Base-by-base conservation (phyloP, 2,113 vertebrate genomes). In the Paramormyrops kingsleyae region DNA sequence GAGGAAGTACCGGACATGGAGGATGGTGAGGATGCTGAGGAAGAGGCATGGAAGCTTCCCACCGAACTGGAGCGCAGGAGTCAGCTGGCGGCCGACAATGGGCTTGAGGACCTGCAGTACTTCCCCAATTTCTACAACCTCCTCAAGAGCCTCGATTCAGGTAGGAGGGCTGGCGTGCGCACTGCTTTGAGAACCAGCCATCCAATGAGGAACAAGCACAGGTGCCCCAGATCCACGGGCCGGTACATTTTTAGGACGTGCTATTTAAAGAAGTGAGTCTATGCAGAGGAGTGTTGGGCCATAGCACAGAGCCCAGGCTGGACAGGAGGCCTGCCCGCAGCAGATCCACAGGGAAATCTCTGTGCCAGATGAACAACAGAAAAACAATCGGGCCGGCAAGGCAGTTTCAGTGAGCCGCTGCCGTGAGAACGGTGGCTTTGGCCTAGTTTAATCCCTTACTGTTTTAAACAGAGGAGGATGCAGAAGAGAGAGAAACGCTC, bases 41-140 rank as follows among this genome's bases (percentile, higher is more conserved):
- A 85, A 50, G 39, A 83, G 24, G 15, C 24, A 5, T 97, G 97
- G 96, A 94, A 96, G 52, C 92, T 95, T 17, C 93, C 93, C 56
- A 96, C 94, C 91, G 93, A 95, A 35, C 90, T 96, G 31, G 97
- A 97, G 66, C 96, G 97, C 89, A 97, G 97, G 93, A 98, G 98
- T 2, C 96, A 99, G 90, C 95, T 97, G 92, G 95, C 95, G 89
- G 91, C 95, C 1, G 96, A 97, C 90, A 97, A 96, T 0, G 94
- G 96, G 52, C 97, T 99, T 1, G 97, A 98, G 94, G 98, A 99
- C 91, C 97, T 99, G 88, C 98, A 98, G 31, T 99, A 99, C 94
- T 99, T 99, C 93, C 99, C 99, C 88, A 99, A 99, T 93, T 99
- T 99, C 94, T 99, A 99, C 2, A 96, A 96, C 12, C 95, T 99